Percentiles rank a stretch among this genome's conserved stretches.
phyloP scores from a whole-genome alignment of 1,140 invertebrate genomes.

The Drosophila sechellia region DNA sequence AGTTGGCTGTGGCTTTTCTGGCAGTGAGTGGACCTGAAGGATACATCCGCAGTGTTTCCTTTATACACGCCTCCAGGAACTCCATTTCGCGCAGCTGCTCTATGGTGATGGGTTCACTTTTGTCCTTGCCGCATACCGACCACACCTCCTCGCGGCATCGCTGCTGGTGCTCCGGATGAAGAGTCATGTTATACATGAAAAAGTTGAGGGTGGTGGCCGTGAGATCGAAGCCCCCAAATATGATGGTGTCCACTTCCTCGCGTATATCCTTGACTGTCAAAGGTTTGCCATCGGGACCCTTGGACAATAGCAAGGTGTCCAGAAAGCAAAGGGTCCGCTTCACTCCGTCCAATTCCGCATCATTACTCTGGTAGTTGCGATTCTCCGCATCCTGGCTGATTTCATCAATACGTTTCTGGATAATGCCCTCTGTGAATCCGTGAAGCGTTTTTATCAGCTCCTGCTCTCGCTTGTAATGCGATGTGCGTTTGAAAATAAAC shows the following conservation, averaged over 20 bases:
- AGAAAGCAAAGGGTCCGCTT: constrained; percentile 85
- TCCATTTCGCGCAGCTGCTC: constrained; percentile 86
- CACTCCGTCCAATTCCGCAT: constrained; percentile 13
- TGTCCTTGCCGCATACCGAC: constrained; percentile 85
- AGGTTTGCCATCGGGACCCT: constrained; percentile 84
- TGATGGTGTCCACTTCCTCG: constrained; percentile 89
- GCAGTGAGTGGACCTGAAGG: constrained; percentile 92
- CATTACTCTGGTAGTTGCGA: constrained; percentile 6
- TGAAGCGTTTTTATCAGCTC: constrained; percentile 37
- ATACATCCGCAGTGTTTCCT: constrained; percentile 90
- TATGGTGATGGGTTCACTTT: constrained; percentile 81
- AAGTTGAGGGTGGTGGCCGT: constrained; percentile 63
- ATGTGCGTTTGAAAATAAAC: constrained; percentile 21
- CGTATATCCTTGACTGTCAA: constrained; percentile 87
- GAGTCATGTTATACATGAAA: constrained; percentile 71
- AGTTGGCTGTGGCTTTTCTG: constrained; percentile 82
- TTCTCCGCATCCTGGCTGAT: constrained; percentile 43
- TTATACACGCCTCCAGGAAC: constrained; percentile 87
- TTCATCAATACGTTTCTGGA: constrained; percentile 44
- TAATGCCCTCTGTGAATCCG: constrained; percentile 58
- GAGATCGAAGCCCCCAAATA: constrained; percentile 86
- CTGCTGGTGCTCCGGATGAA: constrained; percentile 84
- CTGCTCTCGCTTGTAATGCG: constrained; percentile 26
- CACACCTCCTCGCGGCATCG: constrained; percentile 87
- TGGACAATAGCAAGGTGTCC: constrained; percentile 88